These are phyloP conservation scores for Platorchestia sp. DNA, from an alignment of 1,140 invertebrate species.

Conservation along the genomic window DNA sequence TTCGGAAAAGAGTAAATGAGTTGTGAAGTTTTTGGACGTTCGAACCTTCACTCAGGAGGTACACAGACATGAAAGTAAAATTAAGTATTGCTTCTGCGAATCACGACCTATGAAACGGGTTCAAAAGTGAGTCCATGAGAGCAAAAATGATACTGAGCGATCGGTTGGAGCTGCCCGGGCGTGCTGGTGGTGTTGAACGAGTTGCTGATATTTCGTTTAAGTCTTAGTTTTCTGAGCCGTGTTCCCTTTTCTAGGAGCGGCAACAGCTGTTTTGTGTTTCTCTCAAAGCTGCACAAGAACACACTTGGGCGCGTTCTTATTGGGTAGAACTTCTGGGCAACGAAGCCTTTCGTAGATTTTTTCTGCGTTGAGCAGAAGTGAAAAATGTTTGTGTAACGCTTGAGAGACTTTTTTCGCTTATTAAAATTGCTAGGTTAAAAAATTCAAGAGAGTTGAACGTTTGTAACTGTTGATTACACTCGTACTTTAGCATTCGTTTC, in stretches of 20 bases:
- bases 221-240: background rate
- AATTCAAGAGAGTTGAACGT: no score
- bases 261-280: background rate
- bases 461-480: no score
- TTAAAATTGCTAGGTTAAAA: no score
- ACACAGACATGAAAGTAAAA: no score
- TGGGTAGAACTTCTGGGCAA: background rate
- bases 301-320: background rate
- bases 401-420: no score
- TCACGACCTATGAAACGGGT: no score
- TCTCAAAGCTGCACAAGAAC: background rate
- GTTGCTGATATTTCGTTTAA: background rate
- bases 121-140: background rate
- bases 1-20: background rate
- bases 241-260: background rate
- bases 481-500: no score
- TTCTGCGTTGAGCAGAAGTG: background rate
- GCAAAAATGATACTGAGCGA: background rate
- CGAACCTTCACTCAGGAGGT: background rate
- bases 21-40: background rate
- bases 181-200: background rate
- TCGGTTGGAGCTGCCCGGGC: background rate
- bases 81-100: no score
- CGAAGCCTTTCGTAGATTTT: background rate
- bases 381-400: no score